Percentiles rank a stretch among this genome's conserved stretches.
These are phyloP conservation scores for Thalassoma bifasciatum DNA, from an alignment of 2,113 vertebrate species.

Conservation along the genomic window DNA sequence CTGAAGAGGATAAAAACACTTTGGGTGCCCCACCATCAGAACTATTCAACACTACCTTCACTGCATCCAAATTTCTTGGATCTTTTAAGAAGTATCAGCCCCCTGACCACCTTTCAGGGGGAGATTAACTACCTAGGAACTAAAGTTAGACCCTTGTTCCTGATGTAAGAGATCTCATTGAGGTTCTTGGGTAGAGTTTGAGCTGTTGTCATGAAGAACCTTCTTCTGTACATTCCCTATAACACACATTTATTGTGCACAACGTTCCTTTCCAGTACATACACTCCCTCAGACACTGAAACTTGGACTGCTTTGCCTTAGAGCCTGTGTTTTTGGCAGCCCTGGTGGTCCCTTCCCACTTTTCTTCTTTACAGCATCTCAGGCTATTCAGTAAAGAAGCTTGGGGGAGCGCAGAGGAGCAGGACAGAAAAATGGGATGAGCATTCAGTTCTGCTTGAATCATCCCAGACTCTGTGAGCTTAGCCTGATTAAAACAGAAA, in stretches of 20 bases:
- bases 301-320: conserved; percentile 49
- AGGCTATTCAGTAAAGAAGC: conserved; percentile 78
- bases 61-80: no score
- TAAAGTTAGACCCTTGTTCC: no score
- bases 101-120: no score
- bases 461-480: conserved; percentile 65
- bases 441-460: conserved; percentile 74
- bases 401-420: conserved; percentile 63
- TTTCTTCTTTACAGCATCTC: conserved; percentile 66
- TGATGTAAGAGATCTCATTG: no score
- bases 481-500: conserved; percentile 40
- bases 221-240: no score
- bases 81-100: no score
- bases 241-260: conserved; percentile 14
- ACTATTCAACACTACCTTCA: no score
- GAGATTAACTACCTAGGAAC: no score
- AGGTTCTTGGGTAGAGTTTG: no score
- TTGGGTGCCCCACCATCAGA: no score
- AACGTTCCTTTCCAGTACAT: conserved; percentile 11
- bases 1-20: no score
- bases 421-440: conserved; percentile 60
- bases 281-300: conserved; percentile 19
- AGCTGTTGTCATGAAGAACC: no score
- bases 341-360: conserved; percentile 67
- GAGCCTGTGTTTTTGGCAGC: conserved; percentile 67